Conservation (phyloP, 2,888 invertebrate genomes). For the Tigriopus californicus region DNA sequence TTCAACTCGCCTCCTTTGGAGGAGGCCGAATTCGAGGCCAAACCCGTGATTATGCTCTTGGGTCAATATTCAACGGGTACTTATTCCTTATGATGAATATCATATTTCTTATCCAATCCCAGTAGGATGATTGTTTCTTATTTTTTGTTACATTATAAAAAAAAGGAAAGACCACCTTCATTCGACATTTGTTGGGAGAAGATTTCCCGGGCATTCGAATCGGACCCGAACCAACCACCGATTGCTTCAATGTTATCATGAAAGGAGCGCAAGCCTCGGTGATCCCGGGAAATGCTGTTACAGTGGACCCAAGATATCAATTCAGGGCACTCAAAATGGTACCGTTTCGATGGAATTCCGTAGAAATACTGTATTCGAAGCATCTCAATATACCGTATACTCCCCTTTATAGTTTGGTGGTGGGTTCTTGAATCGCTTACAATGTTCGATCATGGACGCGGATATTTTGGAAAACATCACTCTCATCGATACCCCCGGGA, state of each 20-base stretch:
- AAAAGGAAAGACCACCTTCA: slow-evolving; percentile 30
- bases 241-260: slow-evolving; percentile 36
- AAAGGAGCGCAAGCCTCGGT: slow-evolving; percentile 30
- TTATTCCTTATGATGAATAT: too few species aligned
- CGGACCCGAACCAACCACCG: slow-evolving; percentile 37
- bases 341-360: too few species aligned
- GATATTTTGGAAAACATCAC: slow-evolving; percentile 34
- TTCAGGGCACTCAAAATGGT: slow-evolving; percentile 27
- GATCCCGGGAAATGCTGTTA: slow-evolving; percentile 36
- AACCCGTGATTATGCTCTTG: slow-evolving; percentile 36
- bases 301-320: slow-evolving; percentile 35
- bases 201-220: slow-evolving; percentile 37
- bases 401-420: slow-evolving; percentile 37
- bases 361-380: too few species aligned
- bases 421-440: slow-evolving; percentile 36
- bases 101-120: too few species aligned
- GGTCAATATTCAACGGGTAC: slow-evolving; percentile 35
- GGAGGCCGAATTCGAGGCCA: slow-evolving; percentile 35
- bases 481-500: slow-evolving; percentile 35
- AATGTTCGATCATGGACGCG: slow-evolving; percentile 32
- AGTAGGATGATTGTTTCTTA: too few species aligned
- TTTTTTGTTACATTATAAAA: too few species aligned
- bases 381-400: too few species aligned
- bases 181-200: slow-evolving; percentile 31
- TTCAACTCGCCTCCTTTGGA: slow-evolving; percentile 29